Conservation (phyloP, 2,797 vertebrate genomes). For the Sandelia bainsii region DNA sequence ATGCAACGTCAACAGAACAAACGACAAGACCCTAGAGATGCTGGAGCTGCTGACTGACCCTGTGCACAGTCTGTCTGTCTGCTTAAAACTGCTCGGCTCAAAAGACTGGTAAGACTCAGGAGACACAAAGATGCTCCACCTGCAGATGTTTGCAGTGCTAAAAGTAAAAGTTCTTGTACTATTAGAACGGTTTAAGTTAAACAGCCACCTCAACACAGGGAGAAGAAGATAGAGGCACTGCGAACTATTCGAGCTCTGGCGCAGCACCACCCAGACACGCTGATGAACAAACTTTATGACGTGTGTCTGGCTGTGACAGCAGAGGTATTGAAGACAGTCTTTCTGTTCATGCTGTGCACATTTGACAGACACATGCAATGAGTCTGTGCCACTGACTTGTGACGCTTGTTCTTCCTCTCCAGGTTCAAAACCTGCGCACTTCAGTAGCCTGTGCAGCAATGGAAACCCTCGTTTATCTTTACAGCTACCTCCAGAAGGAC, state of each 20-base stretch:
- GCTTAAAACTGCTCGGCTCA: background rate
- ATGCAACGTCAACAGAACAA: background rate
- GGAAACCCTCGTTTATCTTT: background rate
- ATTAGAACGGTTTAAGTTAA: no score
- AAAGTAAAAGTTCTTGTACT: no score
- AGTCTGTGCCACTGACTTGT: background rate
- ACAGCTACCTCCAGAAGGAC: background rate
- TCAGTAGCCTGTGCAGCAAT: background rate
- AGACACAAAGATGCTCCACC: background rate
- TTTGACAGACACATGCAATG: background rate
- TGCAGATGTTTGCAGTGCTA: no score
- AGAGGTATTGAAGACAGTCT: constrained; percentile 1
- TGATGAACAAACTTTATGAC: background rate
- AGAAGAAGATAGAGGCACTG: background rate
- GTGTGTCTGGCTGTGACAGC: constrained; percentile 11
- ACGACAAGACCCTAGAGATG: background rate
- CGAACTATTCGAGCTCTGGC: background rate
- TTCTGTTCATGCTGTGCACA: background rate
- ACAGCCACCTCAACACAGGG: background rate
- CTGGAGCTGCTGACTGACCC: background rate
- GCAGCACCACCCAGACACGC: background rate
- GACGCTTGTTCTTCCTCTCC: background rate
- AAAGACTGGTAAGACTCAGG: background rate
- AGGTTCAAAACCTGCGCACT: constrained; percentile 3
- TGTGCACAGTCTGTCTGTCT: background rate